Conservation (phyloP, 1,140 invertebrate genomes). For the Nasonia longicornis region DNA sequence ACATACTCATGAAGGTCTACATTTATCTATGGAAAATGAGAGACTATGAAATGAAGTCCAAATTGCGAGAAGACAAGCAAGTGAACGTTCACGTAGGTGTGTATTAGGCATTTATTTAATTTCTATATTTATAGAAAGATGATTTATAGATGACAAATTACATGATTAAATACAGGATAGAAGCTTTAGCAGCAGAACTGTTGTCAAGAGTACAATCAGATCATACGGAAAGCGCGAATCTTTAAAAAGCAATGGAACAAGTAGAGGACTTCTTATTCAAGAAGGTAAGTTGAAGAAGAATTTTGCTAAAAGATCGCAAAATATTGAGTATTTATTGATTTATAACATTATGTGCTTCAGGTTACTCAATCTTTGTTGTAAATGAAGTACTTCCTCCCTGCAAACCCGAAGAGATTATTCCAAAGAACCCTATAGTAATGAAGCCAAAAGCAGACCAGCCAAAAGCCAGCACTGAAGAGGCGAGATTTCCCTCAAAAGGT, state of each 20-base stretch:
- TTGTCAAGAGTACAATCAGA: slow-evolving; percentile 66
- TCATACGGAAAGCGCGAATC: slow-evolving; percentile 68
- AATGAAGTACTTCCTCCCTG: slow-evolving; percentile 79
- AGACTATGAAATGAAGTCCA: slow-evolving; percentile 72
- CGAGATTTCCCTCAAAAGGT: slow-evolving; percentile 53
- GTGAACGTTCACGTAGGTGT: slow-evolving; percentile 69
- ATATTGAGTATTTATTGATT: slow-evolving; percentile 36
- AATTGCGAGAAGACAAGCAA: slow-evolving; percentile 67
- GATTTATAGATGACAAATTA: not conserved
- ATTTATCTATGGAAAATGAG: slow-evolving; percentile 72
- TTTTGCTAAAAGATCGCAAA: not conserved
- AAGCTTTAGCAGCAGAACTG: slow-evolving; percentile 71
- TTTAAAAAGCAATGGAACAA: slow-evolving; percentile 72
- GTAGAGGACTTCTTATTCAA: slow-evolving; percentile 75
- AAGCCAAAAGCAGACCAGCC: slow-evolving; percentile 44
- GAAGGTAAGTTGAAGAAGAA: slow-evolving; percentile 72
- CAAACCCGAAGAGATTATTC: slow-evolving; percentile 77
- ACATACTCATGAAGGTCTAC: slow-evolving; percentile 17
- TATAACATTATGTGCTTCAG: slow-evolving; percentile 62
- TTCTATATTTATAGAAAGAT: not conserved
- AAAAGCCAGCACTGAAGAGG: slow-evolving; percentile 40
- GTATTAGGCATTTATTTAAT: slow-evolving; percentile 20
- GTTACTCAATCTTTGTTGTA: slow-evolving; percentile 87
- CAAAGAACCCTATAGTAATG: slow-evolving; percentile 67
- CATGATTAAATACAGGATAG: slow-evolving; percentile 57